Evolutionary conservation across 2,797 vertebrate genomes (phyloP).

Genomic region (Molossus alvarezi): DNA sequence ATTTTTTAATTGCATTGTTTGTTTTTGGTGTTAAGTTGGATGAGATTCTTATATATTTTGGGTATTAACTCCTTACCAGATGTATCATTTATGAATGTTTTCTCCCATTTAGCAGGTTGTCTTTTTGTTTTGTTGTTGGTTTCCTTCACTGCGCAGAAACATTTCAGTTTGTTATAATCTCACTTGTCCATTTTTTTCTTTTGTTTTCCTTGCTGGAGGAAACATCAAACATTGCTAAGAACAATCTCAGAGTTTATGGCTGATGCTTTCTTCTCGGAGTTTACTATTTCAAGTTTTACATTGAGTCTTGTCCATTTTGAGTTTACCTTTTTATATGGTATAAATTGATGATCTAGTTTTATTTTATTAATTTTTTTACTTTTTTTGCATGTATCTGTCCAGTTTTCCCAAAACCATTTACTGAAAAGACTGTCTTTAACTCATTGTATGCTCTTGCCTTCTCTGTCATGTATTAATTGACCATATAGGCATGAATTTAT

Average conservation of each 20-base stretch:
- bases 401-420: background rate
- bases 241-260: background rate
- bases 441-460: background rate
- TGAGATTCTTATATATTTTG: background rate
- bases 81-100: background rate
- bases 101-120: background rate
- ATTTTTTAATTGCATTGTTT: background rate
- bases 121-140: background rate
- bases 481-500: background rate
- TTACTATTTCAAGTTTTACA: background rate
- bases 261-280: background rate
- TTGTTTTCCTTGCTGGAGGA: background rate
- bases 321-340: background rate
- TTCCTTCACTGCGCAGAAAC: background rate
- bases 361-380: background rate
- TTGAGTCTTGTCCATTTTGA: background rate
- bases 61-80: background rate
- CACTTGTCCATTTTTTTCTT: background rate
- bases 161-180: background rate
- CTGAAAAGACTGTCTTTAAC: background rate
- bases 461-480: background rate
- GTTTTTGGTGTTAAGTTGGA: background rate
- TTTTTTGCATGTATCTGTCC: background rate
- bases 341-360: background rate
- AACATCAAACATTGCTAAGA: background rate